Evolutionary conservation across 1,140 invertebrate species (phyloP).

Genomic region (Drosophila pruinosa): DNA sequence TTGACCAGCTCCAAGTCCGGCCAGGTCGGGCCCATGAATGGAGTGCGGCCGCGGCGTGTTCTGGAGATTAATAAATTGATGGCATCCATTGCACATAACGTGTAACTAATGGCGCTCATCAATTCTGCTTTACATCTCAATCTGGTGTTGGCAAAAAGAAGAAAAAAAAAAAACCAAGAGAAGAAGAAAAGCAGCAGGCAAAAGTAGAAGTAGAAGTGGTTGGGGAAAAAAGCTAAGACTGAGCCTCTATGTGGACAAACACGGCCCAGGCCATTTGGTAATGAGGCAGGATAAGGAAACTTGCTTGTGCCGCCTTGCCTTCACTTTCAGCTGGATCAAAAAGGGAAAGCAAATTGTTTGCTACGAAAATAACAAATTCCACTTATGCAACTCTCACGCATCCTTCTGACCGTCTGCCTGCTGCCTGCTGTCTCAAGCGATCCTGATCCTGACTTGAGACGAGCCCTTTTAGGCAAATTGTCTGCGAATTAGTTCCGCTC

Average conservation of each 20-base stretch:
- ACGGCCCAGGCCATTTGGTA: constrained; percentile 44
- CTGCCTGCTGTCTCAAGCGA: background rate
- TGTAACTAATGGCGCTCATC: constrained; percentile 83
- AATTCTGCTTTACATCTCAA: constrained; percentile 84
- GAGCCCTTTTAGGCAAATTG: constrained; percentile 27
- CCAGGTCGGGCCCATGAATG: constrained; percentile 56
- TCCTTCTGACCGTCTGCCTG: constrained; percentile 6
- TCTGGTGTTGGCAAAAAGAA: constrained; percentile 72
- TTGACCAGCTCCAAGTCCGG: constrained; percentile 40
- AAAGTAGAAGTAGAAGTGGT: background rate
- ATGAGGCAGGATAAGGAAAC: constrained; percentile 49
- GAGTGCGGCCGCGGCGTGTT: constrained; percentile 73
- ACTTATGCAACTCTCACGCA: constrained; percentile 49
- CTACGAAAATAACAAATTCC: constrained; percentile 8
- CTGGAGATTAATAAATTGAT: constrained; percentile 83
- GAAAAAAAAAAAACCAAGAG: constrained; percentile 20
- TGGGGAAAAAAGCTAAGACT: constrained; percentile 29
- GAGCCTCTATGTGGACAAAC: constrained; percentile 25
- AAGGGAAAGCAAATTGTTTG: constrained; percentile 33
- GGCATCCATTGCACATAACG: constrained; percentile 83
- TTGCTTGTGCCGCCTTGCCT: constrained; percentile 21
- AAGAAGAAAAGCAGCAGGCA: background rate
- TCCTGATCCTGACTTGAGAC: constrained; percentile 28
- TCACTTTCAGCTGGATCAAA: constrained; percentile 55
- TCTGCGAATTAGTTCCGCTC: constrained; percentile 62